Evolutionary conservation across 2,888 invertebrate genomes (phyloP).

Genomic region (Anoplius nigerrimus): DNA sequence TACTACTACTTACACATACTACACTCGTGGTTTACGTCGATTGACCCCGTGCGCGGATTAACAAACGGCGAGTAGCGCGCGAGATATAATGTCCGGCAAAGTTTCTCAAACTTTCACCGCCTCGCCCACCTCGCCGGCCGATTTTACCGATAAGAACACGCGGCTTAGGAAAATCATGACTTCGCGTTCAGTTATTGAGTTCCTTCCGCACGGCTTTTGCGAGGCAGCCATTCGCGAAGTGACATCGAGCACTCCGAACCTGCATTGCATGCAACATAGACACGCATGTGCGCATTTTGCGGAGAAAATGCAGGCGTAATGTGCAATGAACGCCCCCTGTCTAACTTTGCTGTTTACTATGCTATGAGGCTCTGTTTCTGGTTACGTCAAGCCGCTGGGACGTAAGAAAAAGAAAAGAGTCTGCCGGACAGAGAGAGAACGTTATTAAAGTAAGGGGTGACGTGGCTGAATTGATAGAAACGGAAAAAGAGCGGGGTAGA

Average conservation of each 20-base stretch:
- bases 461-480: background rate
- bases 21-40: background rate
- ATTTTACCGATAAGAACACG: constrained; percentile 57
- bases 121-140: constrained; percentile 53
- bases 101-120: constrained; percentile 70
- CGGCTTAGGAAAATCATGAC: constrained; percentile 54
- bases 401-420: no score
- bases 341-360: no score
- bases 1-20: no score
- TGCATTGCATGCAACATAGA: no score
- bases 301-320: background rate
- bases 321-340: no score
- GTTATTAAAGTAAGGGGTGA: background rate
- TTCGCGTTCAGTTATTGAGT: constrained; percentile 43
- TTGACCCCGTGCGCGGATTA: background rate
- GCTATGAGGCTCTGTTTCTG: no score
- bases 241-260: constrained; percentile 49
- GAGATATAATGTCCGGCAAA: constrained; percentile 44
- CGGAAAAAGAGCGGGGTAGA: constrained; percentile 9
- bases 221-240: constrained; percentile 66
- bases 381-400: no score
- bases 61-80: background rate
- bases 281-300: no score
- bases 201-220: constrained; percentile 41
- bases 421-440: no score